phyloP scores from a whole-genome alignment of 1,140 invertebrate genomes.

The Drosophila lacertosa region DNA sequence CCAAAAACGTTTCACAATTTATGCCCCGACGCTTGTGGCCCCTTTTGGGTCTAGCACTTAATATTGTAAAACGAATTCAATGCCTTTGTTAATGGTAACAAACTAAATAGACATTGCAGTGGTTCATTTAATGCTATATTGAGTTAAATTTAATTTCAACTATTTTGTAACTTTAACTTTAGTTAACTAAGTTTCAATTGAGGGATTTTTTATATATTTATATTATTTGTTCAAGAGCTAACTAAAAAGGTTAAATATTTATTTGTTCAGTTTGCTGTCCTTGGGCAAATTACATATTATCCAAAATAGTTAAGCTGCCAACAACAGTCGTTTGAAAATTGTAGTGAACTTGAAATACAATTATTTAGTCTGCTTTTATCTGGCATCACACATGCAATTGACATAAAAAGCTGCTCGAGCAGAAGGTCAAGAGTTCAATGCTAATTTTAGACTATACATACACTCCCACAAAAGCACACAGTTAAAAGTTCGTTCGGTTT shows the following conservation, averaged over 20 bases:
- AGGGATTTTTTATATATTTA: no score
- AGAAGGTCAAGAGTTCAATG: background rate
- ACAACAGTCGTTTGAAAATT: no score
- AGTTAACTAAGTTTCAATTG: background rate
- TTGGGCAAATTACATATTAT: no score
- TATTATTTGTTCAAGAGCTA: no score
- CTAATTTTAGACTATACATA: background rate
- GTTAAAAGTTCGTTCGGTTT: background rate
- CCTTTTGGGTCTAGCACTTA: background rate
- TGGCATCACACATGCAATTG: background rate
- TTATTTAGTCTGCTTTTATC: background rate
- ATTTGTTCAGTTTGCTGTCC: no score
- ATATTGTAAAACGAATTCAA: slow-evolving; percentile 2
- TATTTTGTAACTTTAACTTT: background rate
- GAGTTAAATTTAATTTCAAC: background rate
- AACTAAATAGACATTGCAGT: no score
- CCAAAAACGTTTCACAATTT: background rate
- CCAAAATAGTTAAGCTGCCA: no score
- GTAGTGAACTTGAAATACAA: background rate
- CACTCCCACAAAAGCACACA: background rate
- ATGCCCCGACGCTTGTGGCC: background rate
- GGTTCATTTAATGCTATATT: no score
- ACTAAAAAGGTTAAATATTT: no score
- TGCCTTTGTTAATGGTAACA: background rate
- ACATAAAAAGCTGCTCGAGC: background rate